A percentile compares a stretch with the other conserved stretches of the same genome.
Conservation (phyloP, 2,113 vertebrate species). For the Glaucomys volans region DNA sequence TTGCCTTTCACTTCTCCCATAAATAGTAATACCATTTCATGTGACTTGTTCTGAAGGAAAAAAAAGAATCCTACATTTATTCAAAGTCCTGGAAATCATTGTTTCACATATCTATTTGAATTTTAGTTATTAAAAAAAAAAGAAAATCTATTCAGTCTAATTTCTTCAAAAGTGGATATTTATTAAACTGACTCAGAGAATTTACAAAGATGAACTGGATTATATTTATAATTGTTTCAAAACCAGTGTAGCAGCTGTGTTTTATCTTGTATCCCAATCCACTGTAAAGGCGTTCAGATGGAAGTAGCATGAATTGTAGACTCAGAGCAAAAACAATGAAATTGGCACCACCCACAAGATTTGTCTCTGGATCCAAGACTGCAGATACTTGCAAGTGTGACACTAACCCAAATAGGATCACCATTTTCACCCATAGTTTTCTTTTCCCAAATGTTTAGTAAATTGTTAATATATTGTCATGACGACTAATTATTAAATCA, state of each 20-base stretch:
- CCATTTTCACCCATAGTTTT: background rate
- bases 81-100: background rate
- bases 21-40: background rate
- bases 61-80: background rate
- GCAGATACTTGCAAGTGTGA: background rate
- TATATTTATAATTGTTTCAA: background rate
- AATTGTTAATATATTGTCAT: background rate
- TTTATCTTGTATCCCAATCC: background rate
- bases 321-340: background rate
- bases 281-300: background rate
- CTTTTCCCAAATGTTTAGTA: background rate
- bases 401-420: background rate
- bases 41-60: background rate
- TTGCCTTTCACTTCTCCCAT: background rate
- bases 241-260: background rate
- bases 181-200: background rate
- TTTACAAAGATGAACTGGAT: background rate
- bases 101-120: background rate
- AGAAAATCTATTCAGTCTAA: background rate
- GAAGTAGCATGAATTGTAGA: background rate
- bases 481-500: background rate
- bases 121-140: background rate
- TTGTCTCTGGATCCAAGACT: background rate
- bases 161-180: background rate
- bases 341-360: rapidly evolving